Conservation (phyloP, 2,797 vertebrate species). For the Petrocephalus schoutedeni region DNA sequence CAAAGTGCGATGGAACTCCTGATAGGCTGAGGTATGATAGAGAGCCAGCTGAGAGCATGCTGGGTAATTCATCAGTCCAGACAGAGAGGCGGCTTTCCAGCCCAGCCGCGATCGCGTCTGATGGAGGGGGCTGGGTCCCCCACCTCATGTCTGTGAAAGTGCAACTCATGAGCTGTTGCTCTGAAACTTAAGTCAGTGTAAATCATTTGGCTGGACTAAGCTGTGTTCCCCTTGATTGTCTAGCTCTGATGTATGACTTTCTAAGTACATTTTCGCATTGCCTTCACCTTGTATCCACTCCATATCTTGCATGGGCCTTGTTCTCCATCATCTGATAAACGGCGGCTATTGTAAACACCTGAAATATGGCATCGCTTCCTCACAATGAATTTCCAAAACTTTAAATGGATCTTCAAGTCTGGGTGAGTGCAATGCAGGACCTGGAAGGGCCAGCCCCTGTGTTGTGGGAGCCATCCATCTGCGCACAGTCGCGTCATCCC, state of each 20-base stretch:
- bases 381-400: background rate
- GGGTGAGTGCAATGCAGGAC: background rate
- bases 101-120: background rate
- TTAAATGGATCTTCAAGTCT: background rate
- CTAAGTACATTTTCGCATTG: background rate
- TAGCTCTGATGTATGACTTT: background rate
- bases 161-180: background rate
- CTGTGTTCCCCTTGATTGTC: background rate
- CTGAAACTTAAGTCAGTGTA: background rate
- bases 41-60: background rate
- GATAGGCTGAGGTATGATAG: background rate
- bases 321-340: background rate
- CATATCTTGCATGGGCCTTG: background rate
- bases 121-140: background rate
- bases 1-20: background rate
- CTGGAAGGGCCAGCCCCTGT: background rate
- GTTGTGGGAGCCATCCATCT: background rate
- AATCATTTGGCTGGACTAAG: background rate
- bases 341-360: background rate
- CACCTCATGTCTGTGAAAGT: background rate
- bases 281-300: background rate
- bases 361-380: background rate
- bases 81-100: background rate
- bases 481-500: background rate
- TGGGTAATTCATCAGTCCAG: conserved; percentile 9